Base-by-base conservation (phyloP, 92 coral and sea anemone genomes). In the Phenganax marumi region DNA sequence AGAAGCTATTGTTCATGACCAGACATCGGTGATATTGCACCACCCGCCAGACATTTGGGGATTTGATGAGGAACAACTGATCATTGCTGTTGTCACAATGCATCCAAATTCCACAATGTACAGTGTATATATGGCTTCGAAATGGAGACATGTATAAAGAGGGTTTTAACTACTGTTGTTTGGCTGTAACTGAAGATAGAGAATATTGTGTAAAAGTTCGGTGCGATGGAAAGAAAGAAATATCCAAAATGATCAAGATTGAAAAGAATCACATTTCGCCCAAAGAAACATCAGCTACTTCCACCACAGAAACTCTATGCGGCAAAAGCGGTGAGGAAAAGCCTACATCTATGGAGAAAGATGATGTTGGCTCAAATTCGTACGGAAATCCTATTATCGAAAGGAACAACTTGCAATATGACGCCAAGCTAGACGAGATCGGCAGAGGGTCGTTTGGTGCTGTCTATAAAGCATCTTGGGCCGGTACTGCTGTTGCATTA, bases 401-500 rank as follows among this genome's bases (percentile, higher is more conserved):
- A 12, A 79, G n/a, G 69, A 77, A 53, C 17, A 81, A 83, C n/a
- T 62, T 83, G 55, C 52, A 70, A 3, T 79, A 79, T 72, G 18
- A 56, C 47, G 64, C 86, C n/a, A 19, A 62, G 1, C n/a, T 39
- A 1, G 86, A 82, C 17, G 24, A 25, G 2, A 74, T 84, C 1
- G 87, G 87, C 0, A 13, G 61, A 19, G 87, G 87, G 3, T 50
- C 82, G 13, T 84, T 73, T 62, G 87, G 87, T 8, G 54, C 50
- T 17, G 87, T 84, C 5, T 73, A 84, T 60, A 84, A 62, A 60
- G 82, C 81, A 0, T 24, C 10, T 51, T 84, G 87, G 87, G 87
- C 87, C 12, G 87, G 80, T 8, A 82, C 86, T 8, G 75, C 49
- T 14, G 86, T 82, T 21, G 84, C 88, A 18, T 43, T 85, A 78